Conservation (phyloP, 2,888 invertebrate genomes). For the Lithophane ornitopus region DNA sequence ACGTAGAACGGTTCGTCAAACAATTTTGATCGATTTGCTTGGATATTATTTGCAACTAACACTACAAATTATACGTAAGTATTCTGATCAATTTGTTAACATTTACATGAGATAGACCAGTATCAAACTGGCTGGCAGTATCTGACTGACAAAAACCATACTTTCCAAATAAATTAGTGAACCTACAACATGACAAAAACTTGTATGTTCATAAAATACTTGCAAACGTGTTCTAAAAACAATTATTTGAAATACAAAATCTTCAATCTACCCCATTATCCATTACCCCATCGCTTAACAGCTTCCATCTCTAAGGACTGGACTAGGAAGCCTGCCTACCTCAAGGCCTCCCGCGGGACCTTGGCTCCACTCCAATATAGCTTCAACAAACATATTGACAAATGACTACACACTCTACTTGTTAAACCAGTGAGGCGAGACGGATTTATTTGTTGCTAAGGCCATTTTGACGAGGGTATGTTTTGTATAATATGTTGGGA, state of each 20-base stretch:
- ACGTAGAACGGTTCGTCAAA: too few relatives aligned
- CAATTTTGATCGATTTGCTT: too few relatives aligned
- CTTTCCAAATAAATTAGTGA: neutral
- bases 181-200: neutral
- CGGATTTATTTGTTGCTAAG: slow-evolving; percentile 61
- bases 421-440: slow-evolving; percentile 52
- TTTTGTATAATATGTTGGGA: slow-evolving; percentile 19
- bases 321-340: slow-evolving; percentile 18
- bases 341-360: slow-evolving; percentile 26
- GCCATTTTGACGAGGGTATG: slow-evolving; percentile 55
- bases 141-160: too few relatives aligned
- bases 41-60: neutral
- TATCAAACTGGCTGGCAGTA: neutral
- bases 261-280: neutral
- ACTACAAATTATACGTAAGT: neutral
- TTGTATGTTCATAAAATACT: neutral
- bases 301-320: slow-evolving; percentile 17
- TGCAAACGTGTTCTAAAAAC: neutral
- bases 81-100: neutral
- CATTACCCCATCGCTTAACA: neutral
- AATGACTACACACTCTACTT: slow-evolving; percentile 69
- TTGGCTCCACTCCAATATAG: slow-evolving; percentile 68
- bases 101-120: neutral
- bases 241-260: neutral
- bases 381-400: slow-evolving; percentile 73